phyloP scores from a whole-genome alignment of 2,113 vertebrate species.

The pig (Sus scrofa) region T2T-Sscrofa CM000814.6:62692501-62693000 shows the following conservation, averaged over 20 bases:
- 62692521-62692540: too few relatives aligned
- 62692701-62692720: neutral
- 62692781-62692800: too few relatives aligned
- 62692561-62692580: neutral
- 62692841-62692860: neutral
- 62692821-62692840: neutral
- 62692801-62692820: neutral
- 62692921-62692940: too few relatives aligned
- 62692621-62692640: neutral
- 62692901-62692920: neutral
- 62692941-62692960: too few relatives aligned
- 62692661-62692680: neutral
- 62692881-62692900: neutral
- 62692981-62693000: too few relatives aligned
- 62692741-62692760: neutral
- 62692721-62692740: neutral
- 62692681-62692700: neutral
- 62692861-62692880: neutral
- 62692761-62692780: neutral
- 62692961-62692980: too few relatives aligned
- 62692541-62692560: too few relatives aligned
- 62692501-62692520: too few relatives aligned
- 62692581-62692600: neutral
- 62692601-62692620: neutral
- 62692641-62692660: neutral